phyloP scores from a whole-genome alignment of 2,113 vertebrate species.

The Columba livia region DNA sequence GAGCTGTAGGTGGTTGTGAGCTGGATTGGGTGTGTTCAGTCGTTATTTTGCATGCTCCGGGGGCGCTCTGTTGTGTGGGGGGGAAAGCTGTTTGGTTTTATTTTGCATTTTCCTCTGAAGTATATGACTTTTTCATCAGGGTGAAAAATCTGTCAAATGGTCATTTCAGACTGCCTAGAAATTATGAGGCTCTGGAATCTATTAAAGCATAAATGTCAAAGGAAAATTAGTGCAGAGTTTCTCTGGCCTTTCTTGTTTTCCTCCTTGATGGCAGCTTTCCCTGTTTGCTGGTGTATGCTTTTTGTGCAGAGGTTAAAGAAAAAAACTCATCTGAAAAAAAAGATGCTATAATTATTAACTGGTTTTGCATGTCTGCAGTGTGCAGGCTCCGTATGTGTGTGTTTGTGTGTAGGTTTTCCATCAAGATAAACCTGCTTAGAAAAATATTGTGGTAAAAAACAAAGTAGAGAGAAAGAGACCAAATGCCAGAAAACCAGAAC shows the following conservation, averaged over 20 bases:
- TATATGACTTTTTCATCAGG: slow-evolving; percentile 52
- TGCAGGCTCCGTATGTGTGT: not conserved
- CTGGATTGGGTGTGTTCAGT: not conserved
- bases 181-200: slow-evolving; percentile 76
- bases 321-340: not conserved
- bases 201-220: slow-evolving; percentile 77
- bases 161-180: slow-evolving; percentile 65
- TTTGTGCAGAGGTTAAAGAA: not conserved
- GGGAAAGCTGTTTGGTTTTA: slow-evolving; percentile 31
- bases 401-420: not conserved
- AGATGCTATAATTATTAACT: slow-evolving; percentile 13
- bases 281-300: slow-evolving; percentile 45
- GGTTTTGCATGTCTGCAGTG: not conserved
- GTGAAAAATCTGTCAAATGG: slow-evolving; percentile 59
- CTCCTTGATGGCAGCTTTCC: slow-evolving; percentile 31
- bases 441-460: slow-evolving; percentile 13
- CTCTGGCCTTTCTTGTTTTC: slow-evolving; percentile 62
- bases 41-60: not conserved
- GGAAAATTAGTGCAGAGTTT: slow-evolving; percentile 72
- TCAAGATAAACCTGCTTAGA: slow-evolving; percentile 48
- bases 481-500: slow-evolving; percentile 28
- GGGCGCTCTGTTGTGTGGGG: not conserved
- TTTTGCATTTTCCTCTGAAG: slow-evolving; percentile 48
- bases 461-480: not conserved
- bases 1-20: not conserved